These are phyloP conservation scores for Cheilosia grossa DNA, from an alignment of 2,888 invertebrate genomes.

Conservation along the genomic window DNA sequence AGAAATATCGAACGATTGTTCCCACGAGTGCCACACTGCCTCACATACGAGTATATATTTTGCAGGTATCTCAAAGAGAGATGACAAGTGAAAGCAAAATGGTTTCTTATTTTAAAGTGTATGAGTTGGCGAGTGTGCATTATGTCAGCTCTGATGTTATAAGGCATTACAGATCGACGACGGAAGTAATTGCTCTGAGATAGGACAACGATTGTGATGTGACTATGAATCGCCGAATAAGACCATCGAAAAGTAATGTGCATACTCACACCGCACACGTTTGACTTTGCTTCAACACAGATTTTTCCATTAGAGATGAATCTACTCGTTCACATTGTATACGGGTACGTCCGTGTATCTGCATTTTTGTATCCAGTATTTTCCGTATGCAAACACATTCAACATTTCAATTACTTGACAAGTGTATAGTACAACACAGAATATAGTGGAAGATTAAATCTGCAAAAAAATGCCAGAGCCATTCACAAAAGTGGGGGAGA, in stretches of 20 bases:
- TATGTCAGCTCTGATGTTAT: constrained; percentile 31
- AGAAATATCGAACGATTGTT: constrained; percentile 34
- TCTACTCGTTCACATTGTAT: background rate
- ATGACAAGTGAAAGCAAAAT: constrained; percentile 67
- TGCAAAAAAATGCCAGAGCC: background rate
- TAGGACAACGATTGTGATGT: constrained; percentile 11
- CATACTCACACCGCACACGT: background rate
- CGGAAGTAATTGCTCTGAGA: constrained; percentile 17
- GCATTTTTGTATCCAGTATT: constrained; percentile 5
- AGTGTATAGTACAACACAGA: constrained; percentile 12
- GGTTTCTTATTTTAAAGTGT: constrained; percentile 38
- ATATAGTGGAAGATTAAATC: constrained; percentile 31
- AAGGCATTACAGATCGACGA: background rate
- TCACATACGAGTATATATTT: background rate
- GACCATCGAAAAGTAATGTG: constrained; percentile 6
- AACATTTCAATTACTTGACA: constrained; percentile 51
- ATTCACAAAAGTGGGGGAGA: background rate
- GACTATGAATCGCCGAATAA: constrained; percentile 8
- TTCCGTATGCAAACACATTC: constrained; percentile 7
- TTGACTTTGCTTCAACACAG: background rate
- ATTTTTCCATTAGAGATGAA: constrained; percentile 4
- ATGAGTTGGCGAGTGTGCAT: background rate
- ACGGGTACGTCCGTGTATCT: background rate
- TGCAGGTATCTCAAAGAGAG: constrained; percentile 16
- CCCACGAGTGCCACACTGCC: constrained; percentile 41